phyloP scores from a whole-genome alignment of 2,888 invertebrate genomes.

The Platycnemis pennipes region DNA sequence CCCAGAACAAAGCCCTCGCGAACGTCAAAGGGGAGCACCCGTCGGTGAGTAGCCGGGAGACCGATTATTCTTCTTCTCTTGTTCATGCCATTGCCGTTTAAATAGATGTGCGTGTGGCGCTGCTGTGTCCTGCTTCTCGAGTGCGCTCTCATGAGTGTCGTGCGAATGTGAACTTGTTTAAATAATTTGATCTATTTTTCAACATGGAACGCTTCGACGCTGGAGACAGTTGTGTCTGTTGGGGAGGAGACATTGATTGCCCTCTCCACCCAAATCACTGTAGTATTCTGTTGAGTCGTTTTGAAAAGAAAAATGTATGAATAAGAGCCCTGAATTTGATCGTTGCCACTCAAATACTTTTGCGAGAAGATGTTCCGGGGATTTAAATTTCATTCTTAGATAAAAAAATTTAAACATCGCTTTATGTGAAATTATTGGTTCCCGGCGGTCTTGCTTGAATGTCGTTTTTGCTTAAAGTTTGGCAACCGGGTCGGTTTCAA shows the following conservation, averaged over 20 bases:
- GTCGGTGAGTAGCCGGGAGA: conserved; percentile 83
- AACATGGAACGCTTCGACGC: neutral
- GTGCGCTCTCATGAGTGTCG: conserved; percentile 31
- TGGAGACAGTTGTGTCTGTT: neutral
- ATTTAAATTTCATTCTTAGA: too few relatives aligned
- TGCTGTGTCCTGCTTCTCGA: conserved; percentile 57
- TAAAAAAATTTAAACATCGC: too few relatives aligned
- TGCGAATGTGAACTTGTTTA: neutral
- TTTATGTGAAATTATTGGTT: too few relatives aligned
- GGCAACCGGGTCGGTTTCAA: too few relatives aligned
- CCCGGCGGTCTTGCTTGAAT: too few relatives aligned
- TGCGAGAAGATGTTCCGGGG: too few relatives aligned
- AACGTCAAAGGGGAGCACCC: conserved; percentile 90
- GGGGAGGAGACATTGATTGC: neutral
- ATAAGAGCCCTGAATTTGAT: too few relatives aligned
- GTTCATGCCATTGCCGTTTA: neutral
- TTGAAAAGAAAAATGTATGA: too few relatives aligned
- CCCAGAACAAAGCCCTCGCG: conserved; percentile 87
- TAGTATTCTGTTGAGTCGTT: too few relatives aligned
- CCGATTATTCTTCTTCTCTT: neutral
- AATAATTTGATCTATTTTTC: neutral
- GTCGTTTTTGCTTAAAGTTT: too few relatives aligned
- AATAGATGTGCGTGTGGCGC: neutral
- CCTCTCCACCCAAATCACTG: too few relatives aligned
- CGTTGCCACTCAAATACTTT: too few relatives aligned